Percentiles rank a stretch among this genome's conserved stretches.
These are phyloP conservation scores for Drepana falcataria DNA, from an alignment of 2,888 invertebrate species.

Conservation along the genomic window DNA sequence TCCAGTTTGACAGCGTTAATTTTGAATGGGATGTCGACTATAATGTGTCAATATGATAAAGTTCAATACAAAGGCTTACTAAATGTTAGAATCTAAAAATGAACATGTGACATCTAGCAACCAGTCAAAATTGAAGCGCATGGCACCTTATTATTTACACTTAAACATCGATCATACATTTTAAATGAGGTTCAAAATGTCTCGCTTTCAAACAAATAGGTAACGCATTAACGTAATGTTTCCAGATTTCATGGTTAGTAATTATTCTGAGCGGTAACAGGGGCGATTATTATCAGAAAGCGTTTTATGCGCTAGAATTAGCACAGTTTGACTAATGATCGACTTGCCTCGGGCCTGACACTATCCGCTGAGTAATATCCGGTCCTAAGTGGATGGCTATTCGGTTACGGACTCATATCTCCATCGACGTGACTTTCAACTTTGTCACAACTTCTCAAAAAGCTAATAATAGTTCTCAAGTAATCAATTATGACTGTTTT, in stretches of 20 bases:
- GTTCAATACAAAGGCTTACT: too few species aligned
- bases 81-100: too few species aligned
- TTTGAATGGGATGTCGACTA: too few species aligned
- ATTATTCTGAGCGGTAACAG: neutral
- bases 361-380: constrained; percentile 62
- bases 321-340: constrained; percentile 24
- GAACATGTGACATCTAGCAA: too few species aligned
- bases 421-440: constrained; percentile 21
- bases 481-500: too few species aligned
- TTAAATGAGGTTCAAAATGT: too few species aligned
- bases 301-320: neutral
- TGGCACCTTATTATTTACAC: too few species aligned
- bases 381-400: constrained; percentile 62
- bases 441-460: constrained; percentile 2
- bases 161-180: too few species aligned
- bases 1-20: too few species aligned
- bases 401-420: constrained; percentile 5
- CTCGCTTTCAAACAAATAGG: neutral
- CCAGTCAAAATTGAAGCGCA: too few species aligned
- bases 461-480: neutral
- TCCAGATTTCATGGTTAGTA: neutral
- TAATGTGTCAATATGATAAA: too few species aligned
- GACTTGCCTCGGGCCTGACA: constrained; percentile 19
- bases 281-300: neutral
- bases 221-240: neutral